Base-by-base conservation (phyloP, 1,140 invertebrate genomes). In the Musca domestica region DNA sequence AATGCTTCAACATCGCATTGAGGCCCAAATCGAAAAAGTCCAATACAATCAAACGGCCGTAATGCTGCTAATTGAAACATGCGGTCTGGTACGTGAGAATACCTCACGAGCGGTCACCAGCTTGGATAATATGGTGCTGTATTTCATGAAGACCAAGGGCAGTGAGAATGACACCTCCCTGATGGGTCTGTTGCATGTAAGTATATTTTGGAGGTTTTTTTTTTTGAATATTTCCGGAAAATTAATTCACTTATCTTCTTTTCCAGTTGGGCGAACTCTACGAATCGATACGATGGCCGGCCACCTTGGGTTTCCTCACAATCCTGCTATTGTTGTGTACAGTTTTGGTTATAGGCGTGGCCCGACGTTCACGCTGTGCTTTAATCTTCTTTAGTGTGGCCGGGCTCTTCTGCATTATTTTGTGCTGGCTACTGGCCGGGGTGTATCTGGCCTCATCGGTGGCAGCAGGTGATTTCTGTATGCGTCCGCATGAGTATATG, bases 261-360 rank as follows among this genome's bases (percentile, higher is more conserved):
- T 73, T 76, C 80, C 54, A 80, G 71, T 15, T 76, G 76, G 82
- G 83, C 3, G 87, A 89, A 69, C 82, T 83, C 67, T 84, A 87
- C 70, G 88, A 89, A 76, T 84, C 86, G 65, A 83, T 85, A 69
- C 87, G 92, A 76, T 94, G 92, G 91, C 91, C 91, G 14, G 83
- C 88, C n/a, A 93, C 92, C 2, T 88, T 94, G 86, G 89, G 87
- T 52, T 85, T 93, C 30, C 85, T 93, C 67, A 91, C 90, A 70
- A 83, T 91, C 47, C 85, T 94, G 51, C 86, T 94, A 70, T 85
- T 93, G 56, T 86, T 94, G 41, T 93, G 92, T 82, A 87, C 93
- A 34, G 86, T 94, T 58, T 85, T 95, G 70, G 85, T 94, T 67
- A 91, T 93, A 75, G 93, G 92, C 61, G 90, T 94, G 61, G 90